phyloP scores from a whole-genome alignment of 1,140 invertebrate genomes.

The Saccostrea cuccullata region DNA sequence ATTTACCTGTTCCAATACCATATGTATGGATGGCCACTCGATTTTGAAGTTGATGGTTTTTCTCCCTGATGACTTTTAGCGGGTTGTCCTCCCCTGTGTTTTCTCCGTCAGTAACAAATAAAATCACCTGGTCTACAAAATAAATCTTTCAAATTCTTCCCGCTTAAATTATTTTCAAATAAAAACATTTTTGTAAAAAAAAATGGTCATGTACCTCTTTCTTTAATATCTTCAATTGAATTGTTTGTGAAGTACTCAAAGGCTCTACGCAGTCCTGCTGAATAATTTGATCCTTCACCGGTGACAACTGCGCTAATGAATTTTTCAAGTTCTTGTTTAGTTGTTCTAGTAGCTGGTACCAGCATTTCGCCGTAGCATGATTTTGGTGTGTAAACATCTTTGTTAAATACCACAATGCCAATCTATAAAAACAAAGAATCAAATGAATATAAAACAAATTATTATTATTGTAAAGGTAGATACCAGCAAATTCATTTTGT shows the following conservation, averaged over 20 bases:
- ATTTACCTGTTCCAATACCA: conserved; percentile 5
- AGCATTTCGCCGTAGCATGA: neutral
- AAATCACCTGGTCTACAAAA: conserved; percentile 9
- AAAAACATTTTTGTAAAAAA: no score
- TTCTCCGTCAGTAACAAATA: conserved; percentile 12
- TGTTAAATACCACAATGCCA: neutral
- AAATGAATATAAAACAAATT: no score
- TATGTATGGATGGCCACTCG: conserved; percentile 7
- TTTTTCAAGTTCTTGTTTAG: neutral
- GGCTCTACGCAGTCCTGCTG: neutral
- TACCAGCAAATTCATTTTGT: neutral
- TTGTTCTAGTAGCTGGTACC: neutral
- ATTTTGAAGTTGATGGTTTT: conserved; percentile 11
- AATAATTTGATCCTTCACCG: neutral
- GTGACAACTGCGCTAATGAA: neutral
- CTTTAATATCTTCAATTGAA: neutral
- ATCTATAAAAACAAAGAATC: neutral
- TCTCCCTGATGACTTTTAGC: neutral
- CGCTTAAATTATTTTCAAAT: neutral
- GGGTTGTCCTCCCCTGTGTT: neutral
- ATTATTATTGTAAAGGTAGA: no score
- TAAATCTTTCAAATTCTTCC: neutral
- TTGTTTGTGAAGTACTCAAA: neutral
- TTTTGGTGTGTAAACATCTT: neutral
- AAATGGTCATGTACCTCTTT: neutral